These are phyloP conservation scores for Mystacides longicornis DNA, from an alignment of 2,888 invertebrate species.

Conservation along the genomic window DNA sequence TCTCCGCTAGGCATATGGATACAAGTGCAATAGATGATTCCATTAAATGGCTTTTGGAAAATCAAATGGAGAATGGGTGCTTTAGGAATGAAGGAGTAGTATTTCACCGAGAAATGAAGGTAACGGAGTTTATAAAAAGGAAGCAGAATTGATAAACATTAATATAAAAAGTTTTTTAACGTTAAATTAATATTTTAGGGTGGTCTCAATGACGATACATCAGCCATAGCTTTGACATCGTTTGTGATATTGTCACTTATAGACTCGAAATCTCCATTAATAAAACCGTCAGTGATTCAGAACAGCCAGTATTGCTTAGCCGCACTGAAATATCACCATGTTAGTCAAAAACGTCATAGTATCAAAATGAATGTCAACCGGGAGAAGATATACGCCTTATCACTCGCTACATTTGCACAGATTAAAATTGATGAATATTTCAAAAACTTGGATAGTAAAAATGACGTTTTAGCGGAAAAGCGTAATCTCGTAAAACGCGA, in stretches of 20 bases:
- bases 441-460: slow-evolving; percentile 10
- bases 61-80: slow-evolving; percentile 71
- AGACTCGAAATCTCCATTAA: slow-evolving; percentile 47
- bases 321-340: slow-evolving; percentile 36
- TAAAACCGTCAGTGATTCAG: slow-evolving; percentile 41
- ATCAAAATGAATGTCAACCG: neutral
- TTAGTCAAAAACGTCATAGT: neutral
- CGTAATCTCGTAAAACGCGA: slow-evolving; percentile 7
- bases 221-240: slow-evolving; percentile 58
- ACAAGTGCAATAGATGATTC: slow-evolving; percentile 40
- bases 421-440: slow-evolving; percentile 24
- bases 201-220: slow-evolving; percentile 46
- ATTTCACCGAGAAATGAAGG: slow-evolving; percentile 55
- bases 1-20: slow-evolving; percentile 52
- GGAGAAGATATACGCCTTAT: slow-evolving; percentile 44
- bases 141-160: too few relatives aligned
- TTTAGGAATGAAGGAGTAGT: slow-evolving; percentile 63
- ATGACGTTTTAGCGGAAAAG: slow-evolving; percentile 16
- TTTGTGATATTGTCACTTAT: slow-evolving; percentile 61
- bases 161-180: too few relatives aligned
- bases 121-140: too few relatives aligned
- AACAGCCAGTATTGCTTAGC: slow-evolving; percentile 56
- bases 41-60: slow-evolving; percentile 53
- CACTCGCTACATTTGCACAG: slow-evolving; percentile 23
- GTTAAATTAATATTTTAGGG: slow-evolving; percentile 39